A percentile compares a stretch with the other conserved stretches of the same genome.
phyloP scores from a whole-genome alignment of 2,113 vertebrate species.

The Crotalus tigris region DNA sequence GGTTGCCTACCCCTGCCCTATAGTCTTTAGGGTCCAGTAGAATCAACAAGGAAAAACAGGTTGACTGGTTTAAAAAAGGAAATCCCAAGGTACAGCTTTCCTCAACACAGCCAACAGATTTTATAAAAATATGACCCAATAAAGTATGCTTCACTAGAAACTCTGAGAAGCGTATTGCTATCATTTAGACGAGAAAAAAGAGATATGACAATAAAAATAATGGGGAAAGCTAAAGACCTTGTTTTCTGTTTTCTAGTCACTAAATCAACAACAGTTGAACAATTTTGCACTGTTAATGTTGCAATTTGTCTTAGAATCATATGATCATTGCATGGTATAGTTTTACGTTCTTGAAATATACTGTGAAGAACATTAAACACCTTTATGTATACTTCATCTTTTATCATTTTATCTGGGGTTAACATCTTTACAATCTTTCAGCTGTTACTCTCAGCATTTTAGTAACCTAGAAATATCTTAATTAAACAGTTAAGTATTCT shows the following conservation, averaged over 20 bases:
- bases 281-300: not conserved
- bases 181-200: slow-evolving; percentile 5
- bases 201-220: not conserved
- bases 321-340: not conserved
- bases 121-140: not conserved
- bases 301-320: not conserved
- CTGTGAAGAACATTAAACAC: not conserved
- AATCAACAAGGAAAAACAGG: too few relatives aligned
- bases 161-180: not conserved
- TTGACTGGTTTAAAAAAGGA: not conserved
- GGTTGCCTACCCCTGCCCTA: too few relatives aligned
- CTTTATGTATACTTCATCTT: not conserved
- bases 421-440: not conserved
- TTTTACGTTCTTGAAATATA: not conserved
- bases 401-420: not conserved
- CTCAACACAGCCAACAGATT: not conserved
- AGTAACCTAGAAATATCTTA: not conserved
- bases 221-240: not conserved
- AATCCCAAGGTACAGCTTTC: not conserved
- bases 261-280: not conserved
- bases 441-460: not conserved
- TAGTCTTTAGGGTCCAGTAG: not conserved
- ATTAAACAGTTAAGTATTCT: not conserved
- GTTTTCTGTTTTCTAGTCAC: not conserved
- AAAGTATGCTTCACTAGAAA: not conserved